Evolutionary conservation across 92 coral and sea anemone species (phyloP).

Genomic region (Desmophyllum pertusum): DNA sequence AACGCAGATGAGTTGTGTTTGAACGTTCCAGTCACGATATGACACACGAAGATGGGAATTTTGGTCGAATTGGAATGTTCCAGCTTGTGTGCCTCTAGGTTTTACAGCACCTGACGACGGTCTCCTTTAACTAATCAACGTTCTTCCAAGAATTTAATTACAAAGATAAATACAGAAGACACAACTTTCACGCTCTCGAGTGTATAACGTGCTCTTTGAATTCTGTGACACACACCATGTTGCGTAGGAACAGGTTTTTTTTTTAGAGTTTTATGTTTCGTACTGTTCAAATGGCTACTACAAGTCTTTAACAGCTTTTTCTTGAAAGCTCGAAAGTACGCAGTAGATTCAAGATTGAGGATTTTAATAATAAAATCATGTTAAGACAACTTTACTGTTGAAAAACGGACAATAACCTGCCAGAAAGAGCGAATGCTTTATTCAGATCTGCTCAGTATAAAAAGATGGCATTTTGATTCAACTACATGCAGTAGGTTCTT

Average conservation of each 20-base stretch:
- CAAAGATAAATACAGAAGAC: conserved; percentile 53
- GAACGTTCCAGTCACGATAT: not conserved
- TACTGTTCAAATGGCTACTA: not conserved
- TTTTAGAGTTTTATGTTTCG: not conserved
- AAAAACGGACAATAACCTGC: not conserved
- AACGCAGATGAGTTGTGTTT: not conserved
- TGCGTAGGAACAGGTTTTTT: conserved; percentile 33
- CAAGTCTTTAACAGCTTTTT: not conserved
- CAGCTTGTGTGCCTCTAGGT: not conserved
- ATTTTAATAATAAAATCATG: not conserved
- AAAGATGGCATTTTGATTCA: conserved; percentile 13
- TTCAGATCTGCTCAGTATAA: not conserved
- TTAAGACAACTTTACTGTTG: not conserved
- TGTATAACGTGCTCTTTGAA: conserved; percentile 8
- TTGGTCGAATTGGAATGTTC: not conserved
- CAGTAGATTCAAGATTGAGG: not conserved
- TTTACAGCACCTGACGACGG: conserved; percentile 5
- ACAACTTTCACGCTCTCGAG: conserved; percentile 1
- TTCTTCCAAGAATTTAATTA: conserved; percentile 61
- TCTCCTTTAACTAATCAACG: conserved; percentile 35
- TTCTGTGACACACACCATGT: conserved; percentile 16
- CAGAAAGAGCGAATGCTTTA: not conserved
- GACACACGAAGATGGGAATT: not conserved
- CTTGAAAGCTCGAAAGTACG: not conserved
- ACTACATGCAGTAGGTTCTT: not conserved